A percentile compares a stretch with the other conserved stretches of the same genome.
Conservation (phyloP, 2,113 vertebrate genomes). For the Pseudolaguvia tuberculata region DNA sequence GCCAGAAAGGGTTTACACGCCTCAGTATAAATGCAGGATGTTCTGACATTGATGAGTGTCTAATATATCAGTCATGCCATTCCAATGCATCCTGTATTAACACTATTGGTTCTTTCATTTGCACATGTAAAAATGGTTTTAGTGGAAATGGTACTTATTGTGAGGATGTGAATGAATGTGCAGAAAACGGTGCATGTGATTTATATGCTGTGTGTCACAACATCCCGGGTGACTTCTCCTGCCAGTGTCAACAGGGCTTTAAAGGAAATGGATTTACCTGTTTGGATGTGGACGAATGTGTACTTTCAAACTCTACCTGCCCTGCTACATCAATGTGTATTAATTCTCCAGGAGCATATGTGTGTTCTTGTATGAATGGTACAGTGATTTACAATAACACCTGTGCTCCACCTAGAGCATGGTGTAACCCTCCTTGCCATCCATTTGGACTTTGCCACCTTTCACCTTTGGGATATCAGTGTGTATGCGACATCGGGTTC, state of each 20-base stretch:
- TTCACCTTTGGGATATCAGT: constrained; percentile 64
- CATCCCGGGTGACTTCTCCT: constrained; percentile 63
- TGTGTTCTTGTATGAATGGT: constrained; percentile 76
- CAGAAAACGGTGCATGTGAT: constrained; percentile 53
- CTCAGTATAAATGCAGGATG: constrained; percentile 58
- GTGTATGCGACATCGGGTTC: constrained; percentile 74
- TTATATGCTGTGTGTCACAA: constrained; percentile 64
- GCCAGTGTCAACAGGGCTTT: constrained; percentile 70
- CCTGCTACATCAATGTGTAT: constrained; percentile 63
- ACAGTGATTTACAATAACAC: constrained; percentile 61
- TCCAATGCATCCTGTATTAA: constrained; percentile 70
- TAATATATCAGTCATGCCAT: constrained; percentile 61
- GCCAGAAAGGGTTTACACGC: constrained; percentile 62
- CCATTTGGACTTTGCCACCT: constrained; percentile 67
- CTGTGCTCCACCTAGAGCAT: constrained; percentile 59
- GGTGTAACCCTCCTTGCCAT: constrained; percentile 68
- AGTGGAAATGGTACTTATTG: constrained; percentile 64
- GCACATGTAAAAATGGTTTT: constrained; percentile 70
- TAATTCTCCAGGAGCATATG: constrained; percentile 70
- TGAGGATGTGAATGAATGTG: constrained; percentile 71
- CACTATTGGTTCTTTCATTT: constrained; percentile 64
- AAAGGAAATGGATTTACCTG: constrained; percentile 67
- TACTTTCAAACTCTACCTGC: constrained; percentile 57
- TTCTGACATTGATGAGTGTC: constrained; percentile 70
- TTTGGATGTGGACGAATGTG: constrained; percentile 69